Conservation (phyloP, 2,797 vertebrate species). For the Harpagifer antarcticus region DNA sequence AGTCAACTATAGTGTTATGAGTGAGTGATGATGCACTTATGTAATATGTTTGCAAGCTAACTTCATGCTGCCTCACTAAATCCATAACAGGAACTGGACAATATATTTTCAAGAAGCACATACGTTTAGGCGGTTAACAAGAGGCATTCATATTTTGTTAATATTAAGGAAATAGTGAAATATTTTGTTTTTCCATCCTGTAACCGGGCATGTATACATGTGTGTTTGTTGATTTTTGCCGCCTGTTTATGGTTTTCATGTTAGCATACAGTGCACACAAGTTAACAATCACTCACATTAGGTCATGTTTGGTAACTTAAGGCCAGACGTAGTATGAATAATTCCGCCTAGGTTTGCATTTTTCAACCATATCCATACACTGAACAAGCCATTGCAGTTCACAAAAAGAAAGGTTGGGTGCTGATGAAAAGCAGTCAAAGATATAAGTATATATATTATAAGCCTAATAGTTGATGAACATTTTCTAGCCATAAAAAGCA, state of each 20-base stretch:
- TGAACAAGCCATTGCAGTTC: constrained; percentile 13
- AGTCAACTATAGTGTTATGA: constrained; percentile 7
- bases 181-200: constrained; percentile 14
- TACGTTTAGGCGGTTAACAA: constrained; percentile 7
- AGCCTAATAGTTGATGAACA: constrained; percentile 19
- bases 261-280: constrained; percentile 6
- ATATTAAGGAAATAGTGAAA: constrained; percentile 26
- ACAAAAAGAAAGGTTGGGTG: constrained; percentile 28
- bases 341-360: constrained; percentile 11
- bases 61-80: constrained; percentile 40
- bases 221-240: constrained; percentile 7
- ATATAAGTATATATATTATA: constrained; percentile 6
- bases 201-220: neutral
- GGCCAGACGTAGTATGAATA: constrained; percentile 10
- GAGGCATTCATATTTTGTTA: constrained; percentile 14
- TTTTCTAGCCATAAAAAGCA: constrained; percentile 49
- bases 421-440: constrained; percentile 24
- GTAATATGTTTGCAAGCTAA: constrained; percentile 22
- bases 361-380: constrained; percentile 12
- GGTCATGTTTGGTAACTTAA: constrained; percentile 16
- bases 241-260: constrained; percentile 6
- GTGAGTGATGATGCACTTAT: neutral
- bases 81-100: constrained; percentile 12
- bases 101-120: constrained; percentile 10
- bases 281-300: neutral